phyloP scores from a whole-genome alignment of 2,888 invertebrate genomes.

The Habroteleia sp. region DNA sequence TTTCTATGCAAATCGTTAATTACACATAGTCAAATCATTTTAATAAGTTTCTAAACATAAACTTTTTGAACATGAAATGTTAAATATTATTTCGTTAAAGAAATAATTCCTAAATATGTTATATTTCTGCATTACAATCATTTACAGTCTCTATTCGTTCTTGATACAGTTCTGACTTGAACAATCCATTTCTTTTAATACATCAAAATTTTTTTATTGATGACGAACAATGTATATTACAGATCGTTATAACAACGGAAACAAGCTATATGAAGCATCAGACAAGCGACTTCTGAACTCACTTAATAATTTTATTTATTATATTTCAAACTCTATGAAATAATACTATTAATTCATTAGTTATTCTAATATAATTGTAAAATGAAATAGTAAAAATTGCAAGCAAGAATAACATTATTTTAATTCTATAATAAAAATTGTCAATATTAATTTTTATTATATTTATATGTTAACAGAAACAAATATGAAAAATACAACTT shows the following conservation, averaged over 20 bases:
- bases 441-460: slow-evolving; percentile 70
- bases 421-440: slow-evolving; percentile 64
- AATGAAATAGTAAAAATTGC: slow-evolving; percentile 57
- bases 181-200: no score
- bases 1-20: no score
- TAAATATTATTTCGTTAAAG: no score
- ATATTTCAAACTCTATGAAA: slow-evolving; percentile 31
- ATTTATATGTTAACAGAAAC: slow-evolving; percentile 78
- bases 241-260: slow-evolving; percentile 28
- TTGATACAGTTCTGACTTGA: no score
- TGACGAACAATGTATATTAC: slow-evolving; percentile 5
- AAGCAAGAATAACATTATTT: slow-evolving; percentile 66
- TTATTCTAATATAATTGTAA: slow-evolving; percentile 54
- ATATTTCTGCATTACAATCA: no score
- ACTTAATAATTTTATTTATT: slow-evolving; percentile 26
- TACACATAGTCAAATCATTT: no score
- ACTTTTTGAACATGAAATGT: no score
- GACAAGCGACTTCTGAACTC: slow-evolving; percentile 52
- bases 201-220: slow-evolving; percentile 31
- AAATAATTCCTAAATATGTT: no score
- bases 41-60: no score
- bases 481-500: slow-evolving; percentile 74
- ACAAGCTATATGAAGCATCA: slow-evolving; percentile 36
- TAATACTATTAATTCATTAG: slow-evolving; percentile 14
- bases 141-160: no score